phyloP scores from a whole-genome alignment of 1,140 invertebrate species.

The Sitobion miscanthi region DNA sequence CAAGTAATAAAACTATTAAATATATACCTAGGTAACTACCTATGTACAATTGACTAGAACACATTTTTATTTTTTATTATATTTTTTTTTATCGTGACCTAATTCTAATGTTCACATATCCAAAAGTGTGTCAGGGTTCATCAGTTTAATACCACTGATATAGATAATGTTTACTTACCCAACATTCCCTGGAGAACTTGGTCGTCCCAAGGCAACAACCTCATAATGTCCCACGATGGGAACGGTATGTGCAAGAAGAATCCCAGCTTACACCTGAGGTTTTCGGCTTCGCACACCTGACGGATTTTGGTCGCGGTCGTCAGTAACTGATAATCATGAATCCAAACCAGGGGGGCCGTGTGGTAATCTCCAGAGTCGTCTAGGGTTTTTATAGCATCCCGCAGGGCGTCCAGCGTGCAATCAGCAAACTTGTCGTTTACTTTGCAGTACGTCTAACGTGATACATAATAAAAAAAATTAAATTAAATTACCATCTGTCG shows the following conservation, averaged over 20 bases:
- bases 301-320: slow-evolving; percentile 86
- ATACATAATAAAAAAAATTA: slow-evolving; percentile 5
- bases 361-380: slow-evolving; percentile 68
- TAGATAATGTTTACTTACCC: slow-evolving; percentile 64
- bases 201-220: slow-evolving; percentile 88
- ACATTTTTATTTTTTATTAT: too few relatives aligned
- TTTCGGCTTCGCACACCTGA: slow-evolving; percentile 77
- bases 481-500: neutral
- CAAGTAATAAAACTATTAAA: too few relatives aligned
- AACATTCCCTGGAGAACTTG: slow-evolving; percentile 90
- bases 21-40: too few relatives aligned
- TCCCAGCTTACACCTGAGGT: slow-evolving; percentile 78
- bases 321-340: slow-evolving; percentile 93
- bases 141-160: neutral
- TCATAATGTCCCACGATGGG: slow-evolving; percentile 90
- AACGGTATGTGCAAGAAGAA: slow-evolving; percentile 94
- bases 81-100: neutral
- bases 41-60: too few relatives aligned
- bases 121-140: neutral
- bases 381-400: slow-evolving; percentile 64
- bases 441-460: slow-evolving; percentile 72
- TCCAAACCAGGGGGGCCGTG: slow-evolving; percentile 77
- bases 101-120: neutral
- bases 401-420: slow-evolving; percentile 75
- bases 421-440: slow-evolving; percentile 84